phyloP scores from a whole-genome alignment of 1,140 invertebrate genomes.

The Panonychus citri region DNA sequence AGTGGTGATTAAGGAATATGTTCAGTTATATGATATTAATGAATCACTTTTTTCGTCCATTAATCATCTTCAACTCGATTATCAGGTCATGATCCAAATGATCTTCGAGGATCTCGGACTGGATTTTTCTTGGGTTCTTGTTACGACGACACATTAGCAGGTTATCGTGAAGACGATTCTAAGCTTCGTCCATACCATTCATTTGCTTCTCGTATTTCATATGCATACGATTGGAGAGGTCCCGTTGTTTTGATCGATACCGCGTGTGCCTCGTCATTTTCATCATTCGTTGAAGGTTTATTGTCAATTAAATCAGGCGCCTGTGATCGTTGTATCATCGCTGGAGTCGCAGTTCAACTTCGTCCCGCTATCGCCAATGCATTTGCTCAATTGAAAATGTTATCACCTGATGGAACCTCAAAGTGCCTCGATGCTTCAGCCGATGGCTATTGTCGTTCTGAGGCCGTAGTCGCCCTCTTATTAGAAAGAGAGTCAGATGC shows the following conservation, averaged over 20 bases:
- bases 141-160: not conserved
- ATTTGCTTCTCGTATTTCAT: constrained; percentile 89
- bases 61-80: constrained; percentile 26
- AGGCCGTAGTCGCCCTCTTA: not conserved
- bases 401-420: not conserved
- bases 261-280: not conserved
- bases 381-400: not conserved
- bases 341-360: constrained; percentile 47
- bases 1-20: not conserved
- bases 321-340: constrained; percentile 6
- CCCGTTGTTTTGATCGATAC: constrained; percentile 47
- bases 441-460: constrained; percentile 2
- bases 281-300: not conserved
- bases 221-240: constrained; percentile 68
- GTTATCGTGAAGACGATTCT: constrained; percentile 10
- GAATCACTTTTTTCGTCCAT: not conserved
- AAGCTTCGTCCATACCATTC: constrained; percentile 30
- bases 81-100: constrained; percentile 52
- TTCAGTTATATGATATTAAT: not conserved
- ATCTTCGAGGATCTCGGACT: constrained; percentile 53
- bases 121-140: constrained; percentile 59
- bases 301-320: not conserved
- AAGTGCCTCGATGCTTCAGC: not conserved
- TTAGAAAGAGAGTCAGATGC: not conserved
- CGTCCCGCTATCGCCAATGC: constrained; percentile 29